These are phyloP conservation scores for Porphyrio hochstetteri DNA, from an alignment of 2,113 vertebrate species.

Conservation along the genomic window DNA sequence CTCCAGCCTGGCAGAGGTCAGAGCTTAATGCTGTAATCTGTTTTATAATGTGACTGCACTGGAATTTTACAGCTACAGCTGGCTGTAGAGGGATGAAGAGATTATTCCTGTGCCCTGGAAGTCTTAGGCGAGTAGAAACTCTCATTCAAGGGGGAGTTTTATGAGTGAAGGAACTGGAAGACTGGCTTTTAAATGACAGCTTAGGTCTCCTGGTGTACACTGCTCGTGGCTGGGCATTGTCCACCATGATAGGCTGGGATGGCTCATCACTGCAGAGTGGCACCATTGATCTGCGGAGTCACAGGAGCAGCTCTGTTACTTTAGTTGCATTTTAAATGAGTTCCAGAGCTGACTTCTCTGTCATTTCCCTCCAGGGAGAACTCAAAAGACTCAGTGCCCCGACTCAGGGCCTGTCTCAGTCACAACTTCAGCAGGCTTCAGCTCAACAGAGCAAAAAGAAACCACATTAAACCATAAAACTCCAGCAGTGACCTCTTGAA, in stretches of 20 bases:
- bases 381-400: neutral
- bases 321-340: neutral
- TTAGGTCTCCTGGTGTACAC: neutral
- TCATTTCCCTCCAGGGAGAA: slow-evolving; percentile 13
- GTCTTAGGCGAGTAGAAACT: neutral
- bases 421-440: slow-evolving; percentile 38
- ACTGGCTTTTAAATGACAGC: neutral
- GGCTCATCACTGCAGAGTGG: neutral
- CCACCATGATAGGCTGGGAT: neutral
- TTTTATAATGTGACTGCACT: neutral
- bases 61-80: neutral
- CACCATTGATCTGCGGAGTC: neutral
- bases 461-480: neutral
- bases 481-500: slow-evolving; percentile 17
- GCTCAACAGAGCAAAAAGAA: slow-evolving; percentile 13
- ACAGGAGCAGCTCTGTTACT: neutral
- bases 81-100: neutral
- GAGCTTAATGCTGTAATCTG: neutral
- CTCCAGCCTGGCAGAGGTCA: neutral
- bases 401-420: neutral
- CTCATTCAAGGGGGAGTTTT: neutral
- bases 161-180: neutral
- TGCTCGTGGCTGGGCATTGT: neutral
- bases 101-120: neutral
- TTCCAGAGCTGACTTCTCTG: neutral